Conservation (phyloP, 2,888 invertebrate genomes). For the Alitta virens region DNA sequence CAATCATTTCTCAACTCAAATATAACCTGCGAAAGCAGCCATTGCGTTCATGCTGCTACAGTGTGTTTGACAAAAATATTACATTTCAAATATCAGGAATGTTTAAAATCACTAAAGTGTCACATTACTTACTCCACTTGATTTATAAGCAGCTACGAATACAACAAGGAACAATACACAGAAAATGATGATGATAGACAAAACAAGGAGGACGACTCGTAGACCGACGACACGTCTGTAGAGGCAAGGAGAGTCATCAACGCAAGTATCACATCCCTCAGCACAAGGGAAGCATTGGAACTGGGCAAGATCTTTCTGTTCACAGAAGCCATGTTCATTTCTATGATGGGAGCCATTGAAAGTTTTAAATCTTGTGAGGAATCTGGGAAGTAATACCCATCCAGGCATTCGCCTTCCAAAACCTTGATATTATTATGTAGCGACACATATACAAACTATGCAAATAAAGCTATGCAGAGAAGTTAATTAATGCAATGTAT, state of each 20-base stretch:
- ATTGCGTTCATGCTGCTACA: no score
- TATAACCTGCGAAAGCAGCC: no score
- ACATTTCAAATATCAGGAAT: no score
- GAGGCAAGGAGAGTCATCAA: slow-evolving; percentile 45
- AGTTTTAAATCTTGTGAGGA: slow-evolving; percentile 23
- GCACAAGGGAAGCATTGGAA: slow-evolving; percentile 43
- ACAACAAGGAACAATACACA: slow-evolving; percentile 22
- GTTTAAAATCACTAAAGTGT: no score
- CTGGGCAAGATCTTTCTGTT: slow-evolving; percentile 26
- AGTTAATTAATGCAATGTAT: no score
- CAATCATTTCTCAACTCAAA: no score
- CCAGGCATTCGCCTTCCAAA: slow-evolving; percentile 40
- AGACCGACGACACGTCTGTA: slow-evolving; percentile 30
- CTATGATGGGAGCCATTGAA: slow-evolving; percentile 33
- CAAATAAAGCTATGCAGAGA: no score
- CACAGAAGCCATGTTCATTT: background rate
- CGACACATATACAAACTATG: no score
- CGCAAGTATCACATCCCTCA: slow-evolving; percentile 46
- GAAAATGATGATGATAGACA: slow-evolving; percentile 25
- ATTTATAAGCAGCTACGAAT: slow-evolving; percentile 8
- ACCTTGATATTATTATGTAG: no score
- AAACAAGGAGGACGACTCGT: slow-evolving; percentile 29
- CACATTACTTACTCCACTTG: slow-evolving; percentile 18
- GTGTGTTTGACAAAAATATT: no score
- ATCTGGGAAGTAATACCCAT: slow-evolving; percentile 51